phyloP scores from a whole-genome alignment of 2,888 invertebrate species.

The Halocaridina rubra region DNA sequence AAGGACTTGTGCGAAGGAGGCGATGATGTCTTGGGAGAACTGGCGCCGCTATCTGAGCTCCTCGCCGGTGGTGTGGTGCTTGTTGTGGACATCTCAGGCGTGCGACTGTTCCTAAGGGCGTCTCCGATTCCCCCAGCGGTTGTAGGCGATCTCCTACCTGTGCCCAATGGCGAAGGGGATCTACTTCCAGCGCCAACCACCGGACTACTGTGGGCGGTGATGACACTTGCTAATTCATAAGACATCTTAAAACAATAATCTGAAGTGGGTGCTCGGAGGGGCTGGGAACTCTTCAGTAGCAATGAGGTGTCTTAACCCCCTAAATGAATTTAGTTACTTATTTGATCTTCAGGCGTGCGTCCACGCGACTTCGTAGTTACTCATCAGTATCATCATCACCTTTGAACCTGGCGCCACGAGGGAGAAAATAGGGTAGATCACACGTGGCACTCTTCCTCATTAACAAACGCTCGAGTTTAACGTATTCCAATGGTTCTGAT shows the following conservation, averaged over 20 bases:
- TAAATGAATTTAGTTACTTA: too few species aligned
- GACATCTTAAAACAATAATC: too few species aligned
- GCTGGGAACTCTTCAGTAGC: background rate
- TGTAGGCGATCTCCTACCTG: constrained; percentile 4
- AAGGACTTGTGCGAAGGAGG: constrained; percentile 61
- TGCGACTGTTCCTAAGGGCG: constrained; percentile 16
- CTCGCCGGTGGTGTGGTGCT: constrained; percentile 48
- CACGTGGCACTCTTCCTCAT: too few species aligned
- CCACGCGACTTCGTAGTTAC: too few species aligned
- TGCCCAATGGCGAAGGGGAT: constrained; percentile 32
- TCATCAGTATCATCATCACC: too few species aligned
- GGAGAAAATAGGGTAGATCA: too few species aligned
- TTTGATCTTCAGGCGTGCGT: too few species aligned
- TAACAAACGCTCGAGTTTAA: too few species aligned
- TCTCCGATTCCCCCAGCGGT: background rate
- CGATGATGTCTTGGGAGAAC: constrained; percentile 55
- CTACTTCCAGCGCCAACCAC: constrained; percentile 18
- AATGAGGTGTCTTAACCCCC: too few species aligned
- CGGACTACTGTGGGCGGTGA: constrained; percentile 37
- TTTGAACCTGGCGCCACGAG: too few species aligned
- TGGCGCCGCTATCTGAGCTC: constrained; percentile 49
- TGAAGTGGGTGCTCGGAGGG: background rate
- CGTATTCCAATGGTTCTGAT: too few species aligned
- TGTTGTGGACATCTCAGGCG: constrained; percentile 30
- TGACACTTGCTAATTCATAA: constrained; percentile 45